Conservation (phyloP, 2,888 invertebrate genomes). For the Zele albiditarsus region DNA sequence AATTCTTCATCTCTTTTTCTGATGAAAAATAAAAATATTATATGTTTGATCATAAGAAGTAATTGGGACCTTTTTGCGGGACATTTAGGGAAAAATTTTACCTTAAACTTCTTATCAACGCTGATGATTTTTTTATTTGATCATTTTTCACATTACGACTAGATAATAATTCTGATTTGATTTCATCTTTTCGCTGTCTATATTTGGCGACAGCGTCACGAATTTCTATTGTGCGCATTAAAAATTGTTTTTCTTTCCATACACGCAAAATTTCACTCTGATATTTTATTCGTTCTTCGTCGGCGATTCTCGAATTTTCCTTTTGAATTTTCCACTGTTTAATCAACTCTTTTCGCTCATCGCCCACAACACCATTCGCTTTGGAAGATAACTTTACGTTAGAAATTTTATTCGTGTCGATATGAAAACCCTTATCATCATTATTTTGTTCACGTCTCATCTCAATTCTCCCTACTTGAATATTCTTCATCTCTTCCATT, state of each 20-base stretch:
- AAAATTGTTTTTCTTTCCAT: conserved; percentile 54
- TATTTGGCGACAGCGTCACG: conserved; percentile 42
- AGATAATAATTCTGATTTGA: conserved; percentile 23
- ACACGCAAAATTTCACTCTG: conserved; percentile 48
- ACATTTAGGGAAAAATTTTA: conserved; percentile 43
- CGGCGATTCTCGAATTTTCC: conserved; percentile 55
- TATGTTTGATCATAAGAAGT: conserved; percentile 19
- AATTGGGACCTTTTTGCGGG: neutral
- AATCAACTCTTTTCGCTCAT: conserved; percentile 60
- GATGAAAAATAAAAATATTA: conserved; percentile 22
- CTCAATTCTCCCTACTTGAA: neutral
- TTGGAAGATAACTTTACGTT: neutral
- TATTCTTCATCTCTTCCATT: conserved; percentile 21
- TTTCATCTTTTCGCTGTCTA: conserved; percentile 52
- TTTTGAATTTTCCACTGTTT: conserved; percentile 62
- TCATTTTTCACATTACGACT: conserved; percentile 5
- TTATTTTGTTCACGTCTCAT: conserved; percentile 18
- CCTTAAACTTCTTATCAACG: conserved; percentile 59
- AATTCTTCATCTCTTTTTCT: conserved; percentile 64
- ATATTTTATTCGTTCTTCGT: conserved; percentile 56
- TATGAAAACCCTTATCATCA: conserved; percentile 19
- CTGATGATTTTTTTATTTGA: conserved; percentile 39
- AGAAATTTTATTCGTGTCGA: neutral
- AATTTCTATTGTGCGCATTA: conserved; percentile 44
- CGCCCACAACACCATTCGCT: neutral